Conservation (phyloP, 2,888 invertebrate species). For the Torymus tubicola region DNA sequence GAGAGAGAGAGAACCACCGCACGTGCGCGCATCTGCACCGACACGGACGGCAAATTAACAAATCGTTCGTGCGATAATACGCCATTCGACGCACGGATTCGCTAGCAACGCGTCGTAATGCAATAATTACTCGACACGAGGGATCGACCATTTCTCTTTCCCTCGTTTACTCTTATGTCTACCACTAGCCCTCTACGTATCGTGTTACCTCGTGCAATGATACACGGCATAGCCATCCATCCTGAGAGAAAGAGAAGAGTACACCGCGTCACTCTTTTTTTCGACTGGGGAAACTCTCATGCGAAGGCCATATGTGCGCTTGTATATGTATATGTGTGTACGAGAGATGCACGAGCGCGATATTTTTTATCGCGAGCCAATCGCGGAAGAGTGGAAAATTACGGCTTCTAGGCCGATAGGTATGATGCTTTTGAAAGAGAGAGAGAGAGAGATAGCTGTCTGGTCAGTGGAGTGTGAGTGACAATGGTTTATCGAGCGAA, state of each 20-base stretch:
- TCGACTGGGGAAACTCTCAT: not conserved
- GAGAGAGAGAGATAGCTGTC: too few species aligned
- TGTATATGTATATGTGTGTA: too few species aligned
- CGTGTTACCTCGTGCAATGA: conserved; percentile 31
- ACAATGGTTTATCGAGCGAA: too few species aligned
- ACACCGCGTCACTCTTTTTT: not conserved
- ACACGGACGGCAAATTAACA: conserved; percentile 16
- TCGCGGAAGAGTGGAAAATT: too few species aligned
- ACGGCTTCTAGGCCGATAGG: too few species aligned
- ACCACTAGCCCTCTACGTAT: not conserved
- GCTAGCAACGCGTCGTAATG: conserved; percentile 17
- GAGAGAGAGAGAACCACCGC: too few species aligned
- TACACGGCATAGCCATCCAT: conserved; percentile 3
- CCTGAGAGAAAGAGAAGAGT: too few species aligned
- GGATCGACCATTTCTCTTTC: not conserved
- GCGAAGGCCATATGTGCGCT: too few species aligned
- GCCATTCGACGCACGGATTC: conserved; percentile 38
- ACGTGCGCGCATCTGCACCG: too few species aligned
- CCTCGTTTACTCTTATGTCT: not conserved
- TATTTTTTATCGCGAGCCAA: too few species aligned
- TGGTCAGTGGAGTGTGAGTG: too few species aligned
- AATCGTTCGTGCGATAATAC: conserved; percentile 27
- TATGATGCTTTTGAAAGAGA: too few species aligned
- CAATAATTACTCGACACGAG: conserved; percentile 22
- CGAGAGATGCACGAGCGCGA: not conserved